Conservation (phyloP, 2,797 vertebrate genomes). For the Aldrovandia affinis region DNA sequence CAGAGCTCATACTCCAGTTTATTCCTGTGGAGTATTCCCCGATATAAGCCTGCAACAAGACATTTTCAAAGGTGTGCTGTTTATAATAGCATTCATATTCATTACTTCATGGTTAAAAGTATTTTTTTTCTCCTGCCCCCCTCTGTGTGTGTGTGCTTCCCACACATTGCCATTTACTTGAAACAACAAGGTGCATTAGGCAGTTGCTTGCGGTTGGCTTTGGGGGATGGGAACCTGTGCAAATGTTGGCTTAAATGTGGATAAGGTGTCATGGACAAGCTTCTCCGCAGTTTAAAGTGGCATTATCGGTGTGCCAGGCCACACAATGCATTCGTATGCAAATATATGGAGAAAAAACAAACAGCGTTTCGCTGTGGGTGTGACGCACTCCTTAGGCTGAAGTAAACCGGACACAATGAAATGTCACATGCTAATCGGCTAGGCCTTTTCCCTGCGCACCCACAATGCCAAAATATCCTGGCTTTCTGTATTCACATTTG, state of each 20-base stretch:
- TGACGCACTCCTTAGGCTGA: neutral
- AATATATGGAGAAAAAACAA: neutral
- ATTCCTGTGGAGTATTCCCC: too few relatives aligned
- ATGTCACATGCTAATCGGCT: neutral
- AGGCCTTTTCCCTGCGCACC: neutral
- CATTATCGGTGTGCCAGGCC: neutral
- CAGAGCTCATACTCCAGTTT: too few relatives aligned
- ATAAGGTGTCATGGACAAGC: neutral
- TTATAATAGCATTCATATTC: too few relatives aligned
- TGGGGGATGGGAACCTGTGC: neutral
- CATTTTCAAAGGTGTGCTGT: too few relatives aligned
- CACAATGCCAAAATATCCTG: neutral
- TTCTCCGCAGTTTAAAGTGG: neutral
- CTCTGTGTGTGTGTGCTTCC: neutral
- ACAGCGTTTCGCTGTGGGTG: neutral
- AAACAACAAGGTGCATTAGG: neutral
- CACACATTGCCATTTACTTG: neutral
- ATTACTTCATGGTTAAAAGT: neutral
- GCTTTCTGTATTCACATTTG: neutral
- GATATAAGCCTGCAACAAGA: too few relatives aligned
- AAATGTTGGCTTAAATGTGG: neutral
- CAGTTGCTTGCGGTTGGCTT: neutral
- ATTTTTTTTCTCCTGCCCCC: neutral
- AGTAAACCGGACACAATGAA: neutral
- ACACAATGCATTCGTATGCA: neutral